Conservation (phyloP, 2,888 invertebrate species). For the Seladonia tumulorum region DNA sequence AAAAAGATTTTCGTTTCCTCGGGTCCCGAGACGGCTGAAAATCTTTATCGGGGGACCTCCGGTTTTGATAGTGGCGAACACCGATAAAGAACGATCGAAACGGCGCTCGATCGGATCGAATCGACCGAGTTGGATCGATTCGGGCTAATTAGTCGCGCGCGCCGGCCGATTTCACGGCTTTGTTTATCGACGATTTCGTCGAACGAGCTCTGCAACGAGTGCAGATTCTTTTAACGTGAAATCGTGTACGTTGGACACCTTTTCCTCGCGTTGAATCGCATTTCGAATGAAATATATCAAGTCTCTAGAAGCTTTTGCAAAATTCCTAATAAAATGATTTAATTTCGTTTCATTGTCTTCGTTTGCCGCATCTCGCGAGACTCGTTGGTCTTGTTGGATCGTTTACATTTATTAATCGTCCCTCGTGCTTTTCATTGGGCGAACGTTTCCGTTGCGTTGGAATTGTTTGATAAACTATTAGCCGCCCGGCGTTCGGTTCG, state of each 20-base stretch:
- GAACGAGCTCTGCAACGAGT: neutral
- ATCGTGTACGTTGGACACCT: neutral
- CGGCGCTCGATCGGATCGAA: neutral
- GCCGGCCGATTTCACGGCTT: neutral
- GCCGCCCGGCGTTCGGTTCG: neutral
- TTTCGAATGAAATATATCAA: no score
- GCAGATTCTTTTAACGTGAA: neutral
- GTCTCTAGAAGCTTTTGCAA: no score
- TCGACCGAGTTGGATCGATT: neutral
- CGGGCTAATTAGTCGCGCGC: neutral
- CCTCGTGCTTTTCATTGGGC: neutral
- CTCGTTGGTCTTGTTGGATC: neutral
- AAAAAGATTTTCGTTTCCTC: neutral
- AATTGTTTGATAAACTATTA: neutral
- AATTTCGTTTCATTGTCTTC: neutral
- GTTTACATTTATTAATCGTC: neutral
- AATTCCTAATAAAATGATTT: no score
- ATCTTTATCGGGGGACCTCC: neutral
- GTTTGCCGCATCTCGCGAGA: neutral
- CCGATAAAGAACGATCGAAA: neutral
- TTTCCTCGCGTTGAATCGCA: neutral
- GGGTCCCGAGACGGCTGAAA: neutral
- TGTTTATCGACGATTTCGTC: neutral
- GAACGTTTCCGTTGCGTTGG: neutral
- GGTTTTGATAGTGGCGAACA: neutral